These are phyloP conservation scores for Hucho hucho DNA, from an alignment of 2,113 vertebrate genomes.

Conservation along the genomic window DNA sequence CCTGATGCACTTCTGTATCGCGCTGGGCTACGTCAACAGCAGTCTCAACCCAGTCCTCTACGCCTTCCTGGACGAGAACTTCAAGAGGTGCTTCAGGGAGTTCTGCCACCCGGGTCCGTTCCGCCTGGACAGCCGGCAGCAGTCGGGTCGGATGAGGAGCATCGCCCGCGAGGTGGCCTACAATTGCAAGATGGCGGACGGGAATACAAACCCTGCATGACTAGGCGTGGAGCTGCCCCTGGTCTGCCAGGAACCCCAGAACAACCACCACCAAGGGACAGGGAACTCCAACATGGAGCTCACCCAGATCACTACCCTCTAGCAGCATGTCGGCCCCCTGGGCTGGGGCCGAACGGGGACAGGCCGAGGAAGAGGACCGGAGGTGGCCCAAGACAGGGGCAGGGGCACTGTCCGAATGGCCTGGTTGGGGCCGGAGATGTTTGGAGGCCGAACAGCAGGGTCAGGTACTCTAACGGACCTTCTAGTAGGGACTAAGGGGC, in stretches of 20 bases:
- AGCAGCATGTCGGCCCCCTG: constrained; percentile 69
- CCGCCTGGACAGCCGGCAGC: constrained; percentile 81
- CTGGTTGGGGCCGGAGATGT: background rate
- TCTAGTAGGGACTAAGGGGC: constrained; percentile 76
- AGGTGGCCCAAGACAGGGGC: constrained; percentile 14
- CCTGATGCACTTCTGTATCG: constrained; percentile 92
- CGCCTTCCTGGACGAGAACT: constrained; percentile 96
- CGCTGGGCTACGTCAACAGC: constrained; percentile 93
- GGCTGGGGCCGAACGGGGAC: constrained; percentile 61
- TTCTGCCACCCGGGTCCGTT: constrained; percentile 89
- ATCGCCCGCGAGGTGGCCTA: constrained; percentile 89
- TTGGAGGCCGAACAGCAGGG: constrained; percentile 35
- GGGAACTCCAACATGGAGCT: constrained; percentile 92
- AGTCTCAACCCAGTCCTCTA: constrained; percentile 96
- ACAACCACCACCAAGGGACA: constrained; percentile 75
- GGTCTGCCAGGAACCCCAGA: constrained; percentile 79
- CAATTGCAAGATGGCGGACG: constrained; percentile 86
- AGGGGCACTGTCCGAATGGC: background rate
- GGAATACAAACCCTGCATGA: constrained; percentile 93
- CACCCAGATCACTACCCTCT: constrained; percentile 93
- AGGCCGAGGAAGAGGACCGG: constrained; percentile 51
- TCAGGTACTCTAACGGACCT: constrained; percentile 48
- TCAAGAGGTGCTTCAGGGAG: constrained; percentile 96
- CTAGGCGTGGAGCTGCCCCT: constrained; percentile 98
- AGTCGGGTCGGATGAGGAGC: constrained; percentile 90